Percentiles rank a stretch among this genome's conserved stretches.
Evolutionary conservation across 2,797 vertebrate species (phyloP).

Genomic region (Falco novaeseelandiae): DNA sequence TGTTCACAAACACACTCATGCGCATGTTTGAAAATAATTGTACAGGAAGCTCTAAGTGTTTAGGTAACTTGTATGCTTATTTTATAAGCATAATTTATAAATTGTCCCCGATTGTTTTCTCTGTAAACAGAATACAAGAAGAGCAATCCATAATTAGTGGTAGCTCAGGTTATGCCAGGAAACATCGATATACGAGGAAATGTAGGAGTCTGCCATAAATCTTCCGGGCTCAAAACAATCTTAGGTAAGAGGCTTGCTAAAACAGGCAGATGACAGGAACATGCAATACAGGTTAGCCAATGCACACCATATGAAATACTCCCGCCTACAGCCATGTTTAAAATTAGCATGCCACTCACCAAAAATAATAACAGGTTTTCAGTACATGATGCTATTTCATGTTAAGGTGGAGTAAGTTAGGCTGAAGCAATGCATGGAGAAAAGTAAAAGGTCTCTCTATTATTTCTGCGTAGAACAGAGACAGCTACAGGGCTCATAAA

Average conservation of each 20-base stretch:
- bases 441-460: not conserved
- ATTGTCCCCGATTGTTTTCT: not conserved
- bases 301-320: not conserved
- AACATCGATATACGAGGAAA: conserved; percentile 29
- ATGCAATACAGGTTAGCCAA: not conserved
- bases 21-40: not conserved
- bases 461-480: not conserved
- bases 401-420: not conserved
- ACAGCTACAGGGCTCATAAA: not conserved
- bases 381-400: not conserved
- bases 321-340: not conserved
- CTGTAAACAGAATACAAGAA: not conserved
- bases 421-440: not conserved
- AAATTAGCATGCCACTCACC: conserved; percentile 15
- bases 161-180: conserved; percentile 2
- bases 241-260: conserved; percentile 62
- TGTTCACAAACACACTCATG: not conserved
- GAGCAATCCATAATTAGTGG: conserved; percentile 43
- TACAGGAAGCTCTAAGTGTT: not conserved
- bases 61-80: not conserved
- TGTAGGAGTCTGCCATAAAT: conserved; percentile 32
- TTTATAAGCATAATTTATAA: not conserved
- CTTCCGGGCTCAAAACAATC: conserved; percentile 34
- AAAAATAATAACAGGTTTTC: conserved; percentile 28
- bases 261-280: conserved; percentile 40